phyloP scores from a whole-genome alignment of 2,797 vertebrate species.

The Crax fasciolata region DNA sequence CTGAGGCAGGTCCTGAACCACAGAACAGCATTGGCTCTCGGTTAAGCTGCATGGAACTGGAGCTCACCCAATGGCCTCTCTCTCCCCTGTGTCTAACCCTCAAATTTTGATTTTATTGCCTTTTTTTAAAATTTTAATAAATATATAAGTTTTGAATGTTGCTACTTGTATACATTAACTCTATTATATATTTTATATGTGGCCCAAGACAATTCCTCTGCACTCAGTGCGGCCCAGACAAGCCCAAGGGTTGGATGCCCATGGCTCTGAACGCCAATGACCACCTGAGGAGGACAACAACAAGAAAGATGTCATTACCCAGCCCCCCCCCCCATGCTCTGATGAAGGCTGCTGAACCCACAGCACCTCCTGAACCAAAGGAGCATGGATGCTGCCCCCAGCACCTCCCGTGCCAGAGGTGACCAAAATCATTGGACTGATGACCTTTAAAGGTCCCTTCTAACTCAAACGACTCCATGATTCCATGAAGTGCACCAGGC shows the following conservation, averaged over 20 bases:
- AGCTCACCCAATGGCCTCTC: neutral
- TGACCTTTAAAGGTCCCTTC: too few species aligned
- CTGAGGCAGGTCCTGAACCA: neutral
- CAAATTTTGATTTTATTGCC: too few species aligned
- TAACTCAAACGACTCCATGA: too few species aligned
- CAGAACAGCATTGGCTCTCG: neutral
- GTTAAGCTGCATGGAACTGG: neutral
- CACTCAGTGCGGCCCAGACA: too few species aligned
- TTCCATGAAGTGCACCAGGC: too few species aligned
- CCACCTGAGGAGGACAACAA: neutral
- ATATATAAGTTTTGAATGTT: too few species aligned
- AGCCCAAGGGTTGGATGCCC: too few species aligned
- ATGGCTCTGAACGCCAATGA: neutral
- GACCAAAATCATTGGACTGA: too few species aligned
- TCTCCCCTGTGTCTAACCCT: neutral
- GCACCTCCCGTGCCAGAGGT: fast-evolving
- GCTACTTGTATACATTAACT: too few species aligned
- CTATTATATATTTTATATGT: too few species aligned
- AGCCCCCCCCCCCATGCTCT: neutral
- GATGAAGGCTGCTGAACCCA: neutral
- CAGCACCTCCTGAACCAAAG: fast-evolving
- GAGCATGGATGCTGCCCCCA: neutral
- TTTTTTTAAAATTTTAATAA: too few species aligned
- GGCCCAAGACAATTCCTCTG: too few species aligned
- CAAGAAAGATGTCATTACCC: neutral